Percentiles rank a stretch among this genome's conserved stretches.
Evolutionary conservation across 2,797 vertebrate species (phyloP).

Genomic region (Heteromormyrus szaboi): DNA sequence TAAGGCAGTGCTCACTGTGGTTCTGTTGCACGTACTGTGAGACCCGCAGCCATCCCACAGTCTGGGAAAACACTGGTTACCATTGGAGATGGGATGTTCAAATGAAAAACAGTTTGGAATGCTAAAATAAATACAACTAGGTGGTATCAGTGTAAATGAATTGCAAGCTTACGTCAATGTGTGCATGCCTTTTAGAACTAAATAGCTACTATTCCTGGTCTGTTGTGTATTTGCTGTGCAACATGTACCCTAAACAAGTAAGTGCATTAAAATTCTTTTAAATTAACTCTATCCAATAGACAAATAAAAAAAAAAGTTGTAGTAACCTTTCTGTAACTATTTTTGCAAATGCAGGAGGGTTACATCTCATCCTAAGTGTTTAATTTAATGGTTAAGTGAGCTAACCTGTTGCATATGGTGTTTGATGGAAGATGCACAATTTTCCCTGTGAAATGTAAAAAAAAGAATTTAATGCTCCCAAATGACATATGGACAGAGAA

Average conservation of each 20-base stretch:
- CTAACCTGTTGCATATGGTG: slow-evolving; percentile 21
- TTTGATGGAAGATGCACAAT: background rate
- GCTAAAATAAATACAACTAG: background rate
- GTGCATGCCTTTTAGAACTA: background rate
- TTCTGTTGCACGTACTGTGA: background rate
- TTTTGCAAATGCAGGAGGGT: background rate
- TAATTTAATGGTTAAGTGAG: background rate
- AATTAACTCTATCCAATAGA: background rate
- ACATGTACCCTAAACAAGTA: background rate
- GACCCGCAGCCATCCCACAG: background rate
- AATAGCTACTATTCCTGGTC: background rate
- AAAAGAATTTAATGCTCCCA: background rate
- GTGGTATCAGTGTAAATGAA: background rate
- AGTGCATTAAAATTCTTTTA: background rate
- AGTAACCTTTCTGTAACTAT: background rate
- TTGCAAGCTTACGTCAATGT: background rate
- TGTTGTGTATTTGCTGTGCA: background rate
- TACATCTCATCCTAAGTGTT: background rate
- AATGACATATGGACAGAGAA: slow-evolving; percentile 6
- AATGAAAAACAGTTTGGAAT: background rate
- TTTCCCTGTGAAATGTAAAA: background rate
- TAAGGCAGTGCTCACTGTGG: background rate
- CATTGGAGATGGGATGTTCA: background rate
- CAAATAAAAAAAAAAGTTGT: background rate
- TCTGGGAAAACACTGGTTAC: background rate